A percentile compares a stretch with the other conserved stretches of the same genome.
Conservation (phyloP, 1,140 invertebrate species). For the Mercenaria mercenaria region DNA sequence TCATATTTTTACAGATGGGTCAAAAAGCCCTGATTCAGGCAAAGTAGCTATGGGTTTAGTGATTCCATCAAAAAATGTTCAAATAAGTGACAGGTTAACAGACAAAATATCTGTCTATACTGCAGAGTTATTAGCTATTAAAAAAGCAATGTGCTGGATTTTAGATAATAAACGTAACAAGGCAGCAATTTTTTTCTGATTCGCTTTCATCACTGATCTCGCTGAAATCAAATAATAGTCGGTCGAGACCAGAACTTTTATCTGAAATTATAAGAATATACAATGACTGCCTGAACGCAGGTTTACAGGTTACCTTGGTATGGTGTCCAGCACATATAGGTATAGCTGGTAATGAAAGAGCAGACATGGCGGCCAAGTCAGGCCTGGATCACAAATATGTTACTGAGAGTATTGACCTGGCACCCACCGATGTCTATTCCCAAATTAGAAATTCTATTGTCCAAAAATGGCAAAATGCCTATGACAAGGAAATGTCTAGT, state of each 20-base stretch:
- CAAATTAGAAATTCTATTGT: too few species aligned
- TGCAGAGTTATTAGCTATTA: neutral
- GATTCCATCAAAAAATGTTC: neutral
- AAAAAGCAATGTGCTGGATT: neutral
- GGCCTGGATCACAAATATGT: neutral
- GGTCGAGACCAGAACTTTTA: slow-evolving; percentile 16
- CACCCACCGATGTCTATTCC: neutral
- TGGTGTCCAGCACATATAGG: slow-evolving; percentile 17
- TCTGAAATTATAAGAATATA: neutral
- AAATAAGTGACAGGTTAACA: neutral
- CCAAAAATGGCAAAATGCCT: too few species aligned
- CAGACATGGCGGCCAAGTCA: neutral
- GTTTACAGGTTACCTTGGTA: neutral
- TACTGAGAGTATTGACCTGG: neutral
- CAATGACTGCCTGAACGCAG: neutral
- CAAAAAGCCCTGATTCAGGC: slow-evolving; percentile 8
- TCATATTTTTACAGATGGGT: slow-evolving; percentile 29
- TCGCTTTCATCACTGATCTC: neutral
- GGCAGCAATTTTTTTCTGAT: neutral
- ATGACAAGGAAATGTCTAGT: neutral
- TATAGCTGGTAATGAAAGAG: neutral
- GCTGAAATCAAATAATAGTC: neutral
- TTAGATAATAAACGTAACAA: neutral
- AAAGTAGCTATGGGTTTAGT: neutral
- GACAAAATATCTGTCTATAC: slow-evolving; percentile 6